Base-by-base conservation (phyloP, 2,113 vertebrate genomes). In the Chunga burmeisteri region DNA sequence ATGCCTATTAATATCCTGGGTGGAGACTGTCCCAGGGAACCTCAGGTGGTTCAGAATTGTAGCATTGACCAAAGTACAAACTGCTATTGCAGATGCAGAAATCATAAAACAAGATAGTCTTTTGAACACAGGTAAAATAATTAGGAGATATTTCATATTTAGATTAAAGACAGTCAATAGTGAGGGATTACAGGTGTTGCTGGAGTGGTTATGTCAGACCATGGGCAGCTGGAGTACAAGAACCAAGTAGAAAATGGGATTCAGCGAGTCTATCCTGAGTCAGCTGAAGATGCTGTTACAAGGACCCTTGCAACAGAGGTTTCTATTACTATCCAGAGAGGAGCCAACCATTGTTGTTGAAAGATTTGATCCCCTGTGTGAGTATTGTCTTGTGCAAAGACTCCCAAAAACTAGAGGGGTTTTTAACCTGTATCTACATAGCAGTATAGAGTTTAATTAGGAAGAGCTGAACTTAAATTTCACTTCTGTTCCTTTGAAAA, bases 351-450 rank as follows among this genome's bases (percentile, higher is more conserved):
- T 34, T 52, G 11, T 59, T 75, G 61, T 23, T 36, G 25, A 71
- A 29, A 75, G 2, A 26, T 86, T 72, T 75, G 6, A 49, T 62
- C 16, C 15, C 25, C 19, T 55, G 2, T 25, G 16, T 71, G 12
- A 87, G 6, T 9, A 36, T 2, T 71, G 18, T 29, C 9, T 56
- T 40, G 47, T 36, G 16, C 12, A 77, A 68, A 46, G 26, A 25
- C 47, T 1, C 3, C 3, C 17, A 25, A 65, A 73, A 55, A 29
- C 8, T 7, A 19, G 21, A 67, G 4, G 1, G 10, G 1, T 10
- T 85, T 34, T 90, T 49, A 61, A n/a, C 4, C n/a, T 18, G 1
- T 29, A 4, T 67, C 50, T 53, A 10, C 3, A 7, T 7, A 32
- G 6, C 12, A 55, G 7, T 40, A 27, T 22, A 42, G 18, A 46